phyloP scores from a whole-genome alignment of 2,797 vertebrate species.

The Lacerta agilis region DNA sequence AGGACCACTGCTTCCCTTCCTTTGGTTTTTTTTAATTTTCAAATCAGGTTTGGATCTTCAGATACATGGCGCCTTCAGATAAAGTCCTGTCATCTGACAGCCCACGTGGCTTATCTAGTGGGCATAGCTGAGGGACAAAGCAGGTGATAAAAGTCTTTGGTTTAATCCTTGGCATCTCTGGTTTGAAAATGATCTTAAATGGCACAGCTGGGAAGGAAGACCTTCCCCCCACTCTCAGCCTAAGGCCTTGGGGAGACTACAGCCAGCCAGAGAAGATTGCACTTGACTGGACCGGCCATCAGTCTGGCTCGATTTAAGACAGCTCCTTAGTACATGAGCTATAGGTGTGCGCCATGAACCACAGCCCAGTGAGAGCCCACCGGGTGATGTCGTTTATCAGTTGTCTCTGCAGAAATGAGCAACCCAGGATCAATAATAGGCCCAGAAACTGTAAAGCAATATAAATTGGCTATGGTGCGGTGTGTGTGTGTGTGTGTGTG shows the following conservation, averaged over 20 bases:
- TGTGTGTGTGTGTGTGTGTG: not conserved
- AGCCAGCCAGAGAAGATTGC: not conserved
- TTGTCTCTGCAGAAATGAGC: conserved; percentile 43
- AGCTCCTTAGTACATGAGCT: conserved; percentile 35
- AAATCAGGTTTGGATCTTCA: too few species aligned
- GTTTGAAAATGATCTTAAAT: not conserved
- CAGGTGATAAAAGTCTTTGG: not conserved
- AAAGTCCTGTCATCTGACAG: too few species aligned
- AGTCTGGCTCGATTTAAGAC: not conserved
- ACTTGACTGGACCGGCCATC: not conserved
- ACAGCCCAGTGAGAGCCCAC: conserved; percentile 40
- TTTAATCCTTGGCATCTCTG: not conserved
- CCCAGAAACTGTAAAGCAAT: conserved; percentile 55
- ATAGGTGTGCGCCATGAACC: conserved; percentile 32
- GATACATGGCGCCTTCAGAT: too few species aligned
- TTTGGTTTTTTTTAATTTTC: too few species aligned
- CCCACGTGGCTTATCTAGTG: too few species aligned
- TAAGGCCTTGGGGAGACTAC: not conserved
- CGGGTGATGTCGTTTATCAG: conserved; percentile 43
- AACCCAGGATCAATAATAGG: conserved; percentile 60
- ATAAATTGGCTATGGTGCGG: not conserved
- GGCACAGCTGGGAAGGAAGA: not conserved
- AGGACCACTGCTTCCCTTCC: too few species aligned
- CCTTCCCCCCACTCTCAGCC: not conserved
- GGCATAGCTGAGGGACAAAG: not conserved